These are phyloP conservation scores for Gastrophryne carolinensis DNA, from an alignment of 2,797 vertebrate species.

Conservation along the genomic window DNA sequence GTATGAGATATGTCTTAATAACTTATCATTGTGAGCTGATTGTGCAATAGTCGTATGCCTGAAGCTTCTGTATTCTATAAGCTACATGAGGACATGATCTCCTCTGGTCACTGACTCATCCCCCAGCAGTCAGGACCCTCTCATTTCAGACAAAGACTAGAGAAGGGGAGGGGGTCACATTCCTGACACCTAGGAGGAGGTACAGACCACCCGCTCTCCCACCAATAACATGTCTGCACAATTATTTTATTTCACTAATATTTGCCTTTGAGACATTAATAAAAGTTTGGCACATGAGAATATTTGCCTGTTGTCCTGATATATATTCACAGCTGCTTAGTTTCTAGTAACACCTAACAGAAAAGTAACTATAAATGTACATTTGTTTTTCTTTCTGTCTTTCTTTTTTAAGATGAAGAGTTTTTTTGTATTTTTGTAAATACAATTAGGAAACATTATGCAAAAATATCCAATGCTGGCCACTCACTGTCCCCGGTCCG, in stretches of 20 bases:
- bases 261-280: no score
- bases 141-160: not conserved
- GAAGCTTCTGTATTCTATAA: not conserved
- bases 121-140: not conserved
- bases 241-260: not conserved
- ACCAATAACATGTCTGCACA: not conserved
- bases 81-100: not conserved
- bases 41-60: not conserved
- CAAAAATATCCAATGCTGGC: no score
- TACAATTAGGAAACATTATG: no score
- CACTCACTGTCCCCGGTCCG: no score
- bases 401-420: no score
- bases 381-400: no score
- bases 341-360: no score
- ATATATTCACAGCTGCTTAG: no score
- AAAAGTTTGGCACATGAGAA: no score
- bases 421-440: no score
- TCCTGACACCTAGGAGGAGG: not conserved
- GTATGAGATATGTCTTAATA: not conserved
- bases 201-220: not conserved
- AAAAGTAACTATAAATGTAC: no score
- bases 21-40: not conserved
- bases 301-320: no score
- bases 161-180: not conserved
- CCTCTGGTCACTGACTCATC: slow-evolving; percentile 29